Percentiles rank a stretch among this genome's conserved stretches.
Evolutionary conservation across 2,113 vertebrate genomes (phyloP).

Genomic region (Eulemur macaco): DNA sequence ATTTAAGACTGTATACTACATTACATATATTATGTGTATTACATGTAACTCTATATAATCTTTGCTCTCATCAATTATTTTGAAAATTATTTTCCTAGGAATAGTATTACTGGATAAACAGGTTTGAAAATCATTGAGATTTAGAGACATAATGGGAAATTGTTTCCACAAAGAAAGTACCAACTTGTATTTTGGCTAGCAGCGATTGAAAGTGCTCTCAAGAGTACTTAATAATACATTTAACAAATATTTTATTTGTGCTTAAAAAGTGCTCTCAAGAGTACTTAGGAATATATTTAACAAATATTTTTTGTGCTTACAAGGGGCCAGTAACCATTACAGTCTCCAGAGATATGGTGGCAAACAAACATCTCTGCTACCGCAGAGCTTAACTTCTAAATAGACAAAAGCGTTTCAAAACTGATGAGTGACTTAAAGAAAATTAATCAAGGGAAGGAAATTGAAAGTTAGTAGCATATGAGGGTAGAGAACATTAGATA

Average conservation of each 20-base stretch:
- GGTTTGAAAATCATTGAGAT: neutral
- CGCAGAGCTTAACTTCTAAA: neutral
- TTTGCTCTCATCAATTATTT: neutral
- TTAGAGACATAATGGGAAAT: neutral
- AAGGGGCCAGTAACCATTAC: neutral
- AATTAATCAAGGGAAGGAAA: neutral
- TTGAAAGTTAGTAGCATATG: neutral
- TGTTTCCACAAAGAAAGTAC: neutral
- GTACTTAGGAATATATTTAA: neutral
- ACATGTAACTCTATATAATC: neutral
- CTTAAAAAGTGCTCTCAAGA: neutral
- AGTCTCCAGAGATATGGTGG: neutral
- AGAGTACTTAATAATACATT: neutral
- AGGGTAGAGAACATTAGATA: neutral
- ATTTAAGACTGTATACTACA: neutral
- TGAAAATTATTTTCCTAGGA: neutral
- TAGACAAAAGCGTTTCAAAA: neutral
- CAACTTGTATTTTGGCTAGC: neutral
- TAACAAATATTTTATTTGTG: neutral
- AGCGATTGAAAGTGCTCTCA: neutral
- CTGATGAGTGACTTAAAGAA: neutral
- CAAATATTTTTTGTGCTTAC: neutral
- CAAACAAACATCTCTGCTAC: neutral
- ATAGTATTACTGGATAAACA: neutral
- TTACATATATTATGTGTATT: neutral